Evolutionary conservation across 1,140 invertebrate species (phyloP), one percentile per base, ranked within the genome.

Genomic region (Calliphora vicina): DNA sequence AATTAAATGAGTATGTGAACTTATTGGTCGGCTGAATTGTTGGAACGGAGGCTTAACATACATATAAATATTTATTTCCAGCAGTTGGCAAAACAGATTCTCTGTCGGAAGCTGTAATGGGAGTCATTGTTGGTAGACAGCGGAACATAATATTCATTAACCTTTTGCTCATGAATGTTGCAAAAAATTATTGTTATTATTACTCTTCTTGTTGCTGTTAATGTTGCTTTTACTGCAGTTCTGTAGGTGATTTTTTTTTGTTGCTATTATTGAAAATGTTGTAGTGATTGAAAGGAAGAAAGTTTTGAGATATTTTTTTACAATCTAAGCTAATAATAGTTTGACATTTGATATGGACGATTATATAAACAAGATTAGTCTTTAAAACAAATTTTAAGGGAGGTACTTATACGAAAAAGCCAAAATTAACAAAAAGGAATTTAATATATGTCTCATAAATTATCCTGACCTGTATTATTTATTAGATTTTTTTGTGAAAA

Each of bases 121-220:
- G 83, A 84, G 84, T 85, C 84, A 84, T 82, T 80, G 78, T 86
- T 81, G 86, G 84, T 85, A 86, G 87, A 85, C 87, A 85, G 87
- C 87, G 87, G 86, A 88, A 88, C 87, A 88, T 86, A 87, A 87
- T 88, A 88, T 88, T 88, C 87, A 88, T 88, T 88, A 88, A 88
- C 87, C 87, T 88, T 86, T 85, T 85, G 85, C 84, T 85, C 85
- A 86, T 87, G 87, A 87, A 88, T 87, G 87, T 84, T 87, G 86
- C 78, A 83, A 84, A 61, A 82, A 83, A 80, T 82, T 84, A 83
- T 83, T 82, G 82, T 82, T 86, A 82, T 84, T 85, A 85, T 45
- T 61, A 84, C 84, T 84, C 82, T 85, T 17, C 74, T 73, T 74
- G 78, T 45, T 78, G 50, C 27, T n/a, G n/a, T n/a, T 13, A 29